A percentile compares a stretch with the other conserved stretches of the same genome.
Conservation (phyloP, 2,797 vertebrate species). For the Scleropages formosus region DNA sequence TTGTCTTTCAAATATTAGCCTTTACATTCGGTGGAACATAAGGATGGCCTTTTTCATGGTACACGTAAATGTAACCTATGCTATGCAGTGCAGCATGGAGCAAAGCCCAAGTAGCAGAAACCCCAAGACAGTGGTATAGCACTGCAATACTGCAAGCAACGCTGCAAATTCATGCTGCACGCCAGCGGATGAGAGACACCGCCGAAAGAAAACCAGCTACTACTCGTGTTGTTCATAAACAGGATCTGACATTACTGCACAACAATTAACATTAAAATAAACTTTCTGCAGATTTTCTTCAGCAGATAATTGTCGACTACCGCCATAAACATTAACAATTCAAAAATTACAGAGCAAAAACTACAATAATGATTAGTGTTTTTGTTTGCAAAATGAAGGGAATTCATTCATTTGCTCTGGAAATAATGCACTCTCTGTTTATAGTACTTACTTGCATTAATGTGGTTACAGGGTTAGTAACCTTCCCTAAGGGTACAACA, state of each 20-base stretch:
- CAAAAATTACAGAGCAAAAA: not conserved
- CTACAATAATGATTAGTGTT: slow-evolving; percentile 11
- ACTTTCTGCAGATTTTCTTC: not conserved
- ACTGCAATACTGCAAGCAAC: too few species aligned
- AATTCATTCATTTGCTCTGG: slow-evolving; percentile 4
- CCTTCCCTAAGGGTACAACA: too few species aligned
- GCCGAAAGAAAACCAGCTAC: too few species aligned
- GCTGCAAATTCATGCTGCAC: too few species aligned
- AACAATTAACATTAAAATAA: not conserved
- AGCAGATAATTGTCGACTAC: not conserved
- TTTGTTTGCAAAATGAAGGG: not conserved
- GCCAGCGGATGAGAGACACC: too few species aligned
- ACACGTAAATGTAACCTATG: not conserved
- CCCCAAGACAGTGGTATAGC: too few species aligned
- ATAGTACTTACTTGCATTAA: not conserved
- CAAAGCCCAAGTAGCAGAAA: too few species aligned
- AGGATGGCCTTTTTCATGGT: not conserved
- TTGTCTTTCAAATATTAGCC: too few species aligned
- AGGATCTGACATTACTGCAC: not conserved
- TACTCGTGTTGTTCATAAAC: not conserved
- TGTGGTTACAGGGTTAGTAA: not conserved
- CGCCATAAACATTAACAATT: not conserved
- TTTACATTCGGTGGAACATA: not conserved
- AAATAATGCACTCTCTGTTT: not conserved
- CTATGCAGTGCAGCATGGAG: too few species aligned